These are phyloP conservation scores for Blastobasis lacticolella DNA, from an alignment of 2,888 invertebrate species.

Conservation along the genomic window DNA sequence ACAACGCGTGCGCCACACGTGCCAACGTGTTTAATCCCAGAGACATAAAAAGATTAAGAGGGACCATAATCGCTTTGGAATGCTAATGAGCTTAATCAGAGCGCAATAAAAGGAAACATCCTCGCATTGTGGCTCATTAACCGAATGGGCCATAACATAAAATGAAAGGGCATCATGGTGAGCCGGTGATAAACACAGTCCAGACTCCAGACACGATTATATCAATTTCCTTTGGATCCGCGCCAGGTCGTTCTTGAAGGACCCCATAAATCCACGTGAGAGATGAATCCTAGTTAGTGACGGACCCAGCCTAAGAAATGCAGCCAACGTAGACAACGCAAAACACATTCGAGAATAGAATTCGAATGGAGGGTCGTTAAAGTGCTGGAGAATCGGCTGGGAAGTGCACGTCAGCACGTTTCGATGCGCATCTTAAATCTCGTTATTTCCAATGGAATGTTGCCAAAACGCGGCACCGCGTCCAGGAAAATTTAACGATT, in stretches of 20 bases:
- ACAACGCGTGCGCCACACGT: too few relatives aligned
- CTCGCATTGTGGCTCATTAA: conserved; percentile 18
- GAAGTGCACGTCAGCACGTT: conserved; percentile 26
- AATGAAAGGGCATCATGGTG: conserved; percentile 15
- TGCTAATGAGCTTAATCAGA: conserved; percentile 4
- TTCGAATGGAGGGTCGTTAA: neutral
- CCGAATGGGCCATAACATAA: conserved; percentile 17
- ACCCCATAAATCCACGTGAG: too few relatives aligned
- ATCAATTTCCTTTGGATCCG: conserved; percentile 10
- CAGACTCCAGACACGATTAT: conserved; percentile 15
- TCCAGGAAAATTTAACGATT: conserved; percentile 2
- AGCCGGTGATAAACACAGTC: conserved; percentile 13
- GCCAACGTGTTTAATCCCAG: too few relatives aligned
- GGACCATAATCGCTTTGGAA: neutral
- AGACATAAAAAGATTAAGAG: too few relatives aligned
- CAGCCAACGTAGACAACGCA: too few relatives aligned
- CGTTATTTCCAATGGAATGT: conserved; percentile 22
- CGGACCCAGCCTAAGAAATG: too few relatives aligned
- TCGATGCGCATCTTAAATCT: conserved; percentile 22
- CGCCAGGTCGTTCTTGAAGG: neutral
- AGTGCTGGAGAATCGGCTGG: conserved; percentile 33
- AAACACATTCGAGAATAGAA: too few relatives aligned
- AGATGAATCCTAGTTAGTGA: too few relatives aligned
- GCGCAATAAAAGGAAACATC: conserved; percentile 13
- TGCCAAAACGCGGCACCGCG: conserved; percentile 23